These are phyloP conservation scores for Hipparchia semele DNA, from an alignment of 2,888 invertebrate species.

Conservation along the genomic window DNA sequence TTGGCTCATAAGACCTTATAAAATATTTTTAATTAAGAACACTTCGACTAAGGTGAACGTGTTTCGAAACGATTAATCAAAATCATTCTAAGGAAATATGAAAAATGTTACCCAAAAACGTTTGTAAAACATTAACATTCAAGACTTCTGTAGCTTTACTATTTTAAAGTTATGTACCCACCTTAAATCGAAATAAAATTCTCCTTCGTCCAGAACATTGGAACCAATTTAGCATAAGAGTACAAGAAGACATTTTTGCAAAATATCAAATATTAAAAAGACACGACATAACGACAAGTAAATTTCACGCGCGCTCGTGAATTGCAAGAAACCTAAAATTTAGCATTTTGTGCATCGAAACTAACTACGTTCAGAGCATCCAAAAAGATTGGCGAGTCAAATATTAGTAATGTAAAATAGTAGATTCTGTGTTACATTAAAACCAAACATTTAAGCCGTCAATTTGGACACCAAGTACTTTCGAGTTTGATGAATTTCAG, in stretches of 20 bases:
- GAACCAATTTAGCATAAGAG: neutral
- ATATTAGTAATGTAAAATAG: neutral
- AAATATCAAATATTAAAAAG: neutral
- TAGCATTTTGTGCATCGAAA: too few species aligned
- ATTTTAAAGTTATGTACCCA: slow-evolving; percentile 9
- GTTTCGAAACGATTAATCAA: too few species aligned
- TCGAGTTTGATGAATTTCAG: too few species aligned
- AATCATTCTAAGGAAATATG: too few species aligned
- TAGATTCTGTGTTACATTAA: neutral
- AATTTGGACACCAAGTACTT: too few species aligned
- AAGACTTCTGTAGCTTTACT: neutral
- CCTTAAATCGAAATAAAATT: slow-evolving; percentile 16
- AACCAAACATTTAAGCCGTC: too few species aligned
- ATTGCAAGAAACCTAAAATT: too few species aligned
- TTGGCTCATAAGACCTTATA: neutral
- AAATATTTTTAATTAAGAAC: neutral
- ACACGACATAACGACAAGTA: too few species aligned
- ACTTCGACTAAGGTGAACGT: neutral
- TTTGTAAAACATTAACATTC: neutral
- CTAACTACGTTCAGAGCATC: too few species aligned
- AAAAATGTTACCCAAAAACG: too few species aligned
- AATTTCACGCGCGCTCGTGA: too few species aligned
- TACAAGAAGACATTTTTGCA: neutral
- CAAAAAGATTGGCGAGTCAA: too few species aligned
- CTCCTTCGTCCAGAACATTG: neutral